Percentiles rank a stretch among this genome's conserved stretches.
These are phyloP conservation scores for Scolopax bukidnonensis DNA, from an alignment of 2,797 vertebrate genomes.

Conservation along the genomic window DNA sequence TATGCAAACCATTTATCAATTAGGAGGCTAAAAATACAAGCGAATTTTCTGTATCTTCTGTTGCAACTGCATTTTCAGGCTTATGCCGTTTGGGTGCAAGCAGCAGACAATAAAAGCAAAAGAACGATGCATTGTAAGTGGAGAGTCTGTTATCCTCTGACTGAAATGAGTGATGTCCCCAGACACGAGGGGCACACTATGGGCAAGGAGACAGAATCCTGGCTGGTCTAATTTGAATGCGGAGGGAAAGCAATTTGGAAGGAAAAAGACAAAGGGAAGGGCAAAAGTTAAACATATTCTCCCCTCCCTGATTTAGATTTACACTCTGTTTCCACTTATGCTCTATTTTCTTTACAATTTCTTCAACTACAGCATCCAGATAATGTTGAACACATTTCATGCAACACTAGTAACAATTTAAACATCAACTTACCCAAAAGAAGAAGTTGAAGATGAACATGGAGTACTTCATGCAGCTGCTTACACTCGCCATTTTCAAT, in stretches of 20 bases:
- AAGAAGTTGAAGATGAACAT: conserved; percentile 85
- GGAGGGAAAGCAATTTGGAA: not conserved
- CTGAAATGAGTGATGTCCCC: not conserved
- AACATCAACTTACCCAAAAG: conserved; percentile 81
- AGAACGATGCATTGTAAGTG: not conserved
- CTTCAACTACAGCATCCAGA: conserved; percentile 9
- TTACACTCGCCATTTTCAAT: conserved; percentile 79
- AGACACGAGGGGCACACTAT: not conserved
- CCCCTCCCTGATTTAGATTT: not conserved
- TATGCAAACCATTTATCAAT: not conserved
- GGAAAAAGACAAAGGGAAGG: not conserved
- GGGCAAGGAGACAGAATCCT: not conserved
- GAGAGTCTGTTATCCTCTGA: not conserved
- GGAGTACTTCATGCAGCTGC: conserved; percentile 78
- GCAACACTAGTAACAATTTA: conserved; percentile 31
- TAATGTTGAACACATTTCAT: not conserved
- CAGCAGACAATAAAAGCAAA: not conserved
- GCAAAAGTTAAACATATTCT: not conserved
- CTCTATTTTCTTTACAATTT: conserved; percentile 24
- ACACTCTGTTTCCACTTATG: conserved; percentile 15
- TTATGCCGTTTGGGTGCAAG: not conserved
- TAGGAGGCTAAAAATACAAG: not conserved
- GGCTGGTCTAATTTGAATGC: not conserved
- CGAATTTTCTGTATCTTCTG: not conserved
- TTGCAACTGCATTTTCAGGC: not conserved